Evolutionary conservation across 2,797 vertebrate genomes (phyloP), one percentile per base, ranked within the genome.

Genomic region (Paedocypris micromegethes): DNA sequence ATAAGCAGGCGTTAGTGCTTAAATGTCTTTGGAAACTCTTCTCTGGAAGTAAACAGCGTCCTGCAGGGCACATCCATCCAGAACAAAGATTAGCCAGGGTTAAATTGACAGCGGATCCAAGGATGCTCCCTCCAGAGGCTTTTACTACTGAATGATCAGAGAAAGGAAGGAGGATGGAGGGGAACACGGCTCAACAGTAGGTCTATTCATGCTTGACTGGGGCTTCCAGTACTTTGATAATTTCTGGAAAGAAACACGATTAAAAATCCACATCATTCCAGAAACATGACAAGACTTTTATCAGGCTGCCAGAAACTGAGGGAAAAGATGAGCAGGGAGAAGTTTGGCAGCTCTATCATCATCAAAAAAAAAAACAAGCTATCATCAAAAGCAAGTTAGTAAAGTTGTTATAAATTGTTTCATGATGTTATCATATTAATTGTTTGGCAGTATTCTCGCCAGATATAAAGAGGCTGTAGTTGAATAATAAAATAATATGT

Each of bases 151-250:
- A 80, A 69, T 77, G 75, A 79, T 70, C 42, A 38, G 58, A 56
- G 66, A 58, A 7, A 58, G 45, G 58, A 68, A 63, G 23, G 51
- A 50, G 61, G 70, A 58, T 2, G 50, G 5, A 58, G 50, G 43
- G 55, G 73, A 62, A 70, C 63, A 23, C 66, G 58, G 40, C 58
- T 47, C 39, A 75, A 77, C 66, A 68, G n/a, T 64, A 46, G 9
- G 73, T 64, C 43, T 68, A 50, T 77, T 72, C 57, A 70, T 61
- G 54, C 37, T 44, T 48, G 39, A 70, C 9, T 6, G 56, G 48
- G 42, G 43, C 61, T 65, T 75, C 77, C 75, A 80, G 66, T 61
- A 62, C 79, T 72, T 70, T 47, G n/a, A 48, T 77, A 76, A 81
- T 78, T 74, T 64, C 72, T 68, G 59, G 44, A 59, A 75, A 63